Base-by-base conservation (phyloP, 1,140 invertebrate genomes). In the Bombus turneri region DNA sequence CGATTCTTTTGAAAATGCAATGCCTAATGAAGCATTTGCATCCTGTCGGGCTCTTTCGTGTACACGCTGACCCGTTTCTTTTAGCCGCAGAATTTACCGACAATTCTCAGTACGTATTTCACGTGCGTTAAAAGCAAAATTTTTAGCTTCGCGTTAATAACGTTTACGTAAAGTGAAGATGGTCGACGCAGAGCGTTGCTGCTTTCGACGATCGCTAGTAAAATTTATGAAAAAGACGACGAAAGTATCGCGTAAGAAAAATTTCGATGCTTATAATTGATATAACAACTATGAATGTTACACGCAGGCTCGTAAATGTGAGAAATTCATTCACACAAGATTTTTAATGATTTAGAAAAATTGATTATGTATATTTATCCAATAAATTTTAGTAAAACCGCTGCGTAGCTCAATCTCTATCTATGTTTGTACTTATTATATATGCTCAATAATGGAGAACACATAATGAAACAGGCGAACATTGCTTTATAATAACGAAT, bases 1-100 rank as follows among this genome's bases (percentile, higher is more conserved):
- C 71, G 80, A 87, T 87, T 87, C 78, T 43, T 83, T 74, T 72
- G 86, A 74, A 84, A 88, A 80, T 87, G 74, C 81, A 57, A 69
- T 81, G 79, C 68, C 62, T 88, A 88, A 88, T 76, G 87, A 88
- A 68, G 85, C 71, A 87, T 77, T 87, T 86, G 85, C 84, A 75
- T 81, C 47, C 57, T 80, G 79, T 64, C 28, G 13, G 25, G 39
- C 53, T 43, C 41, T n/a, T 57, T 31, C 78, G 41, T 39, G 57
- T 81, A 62, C 83, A 57, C 64, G 81, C 64, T 87, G 78, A 87
- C 85, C 86, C 71, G 41, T 80, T 87, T 69, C 69, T 74, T 69
- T 31, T 78, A 72, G 39, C 13, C 53, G 62, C 59, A 64, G 81
- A 87, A 41, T 87, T 87, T 59, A 75, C 84, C 25, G 73, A 75